These are phyloP conservation scores for Megaleporinus macrocephalus DNA, from an alignment of 2,113 vertebrate genomes.

Conservation along the genomic window DNA sequence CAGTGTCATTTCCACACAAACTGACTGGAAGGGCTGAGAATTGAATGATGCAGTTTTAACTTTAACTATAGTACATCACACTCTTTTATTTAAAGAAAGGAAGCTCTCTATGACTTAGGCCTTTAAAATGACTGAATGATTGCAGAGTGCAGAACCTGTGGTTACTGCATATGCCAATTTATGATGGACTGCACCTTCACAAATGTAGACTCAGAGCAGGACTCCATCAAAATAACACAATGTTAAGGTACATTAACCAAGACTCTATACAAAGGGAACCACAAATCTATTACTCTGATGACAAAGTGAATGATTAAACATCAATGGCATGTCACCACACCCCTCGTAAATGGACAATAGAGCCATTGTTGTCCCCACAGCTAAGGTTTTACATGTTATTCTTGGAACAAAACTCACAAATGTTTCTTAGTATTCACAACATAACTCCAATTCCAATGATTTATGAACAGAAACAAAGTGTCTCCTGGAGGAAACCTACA, in stretches of 20 bases:
- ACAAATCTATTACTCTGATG: slow-evolving; percentile 53
- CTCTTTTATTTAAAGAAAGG: neutral
- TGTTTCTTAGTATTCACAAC: neutral
- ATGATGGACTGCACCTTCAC: slow-evolving; percentile 36
- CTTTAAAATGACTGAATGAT: neutral
- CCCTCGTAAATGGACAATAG: slow-evolving; percentile 19
- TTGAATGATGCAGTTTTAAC: neutral
- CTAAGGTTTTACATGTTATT: neutral
- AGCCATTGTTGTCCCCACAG: slow-evolving; percentile 7
- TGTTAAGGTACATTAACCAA: slow-evolving; percentile 45
- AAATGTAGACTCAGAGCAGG: slow-evolving; percentile 28
- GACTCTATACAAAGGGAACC: slow-evolving; percentile 27
- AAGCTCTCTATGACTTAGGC: too few species aligned
- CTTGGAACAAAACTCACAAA: slow-evolving; percentile 1
- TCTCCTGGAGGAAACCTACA: slow-evolving; percentile 6
- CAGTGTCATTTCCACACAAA: too few species aligned
- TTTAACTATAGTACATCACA: neutral
- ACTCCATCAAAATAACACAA: slow-evolving; percentile 48
- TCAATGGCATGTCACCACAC: slow-evolving; percentile 29
- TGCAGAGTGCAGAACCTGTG: neutral
- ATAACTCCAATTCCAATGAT: slow-evolving; percentile 2
- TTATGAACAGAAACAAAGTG: slow-evolving; percentile 29
- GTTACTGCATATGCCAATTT: slow-evolving; percentile 7
- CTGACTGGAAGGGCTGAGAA: too few species aligned
- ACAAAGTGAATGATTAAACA: slow-evolving; percentile 48